phyloP scores from a whole-genome alignment of 2,113 vertebrate genomes.

The Misgurnus anguillicaudatus region DNA sequence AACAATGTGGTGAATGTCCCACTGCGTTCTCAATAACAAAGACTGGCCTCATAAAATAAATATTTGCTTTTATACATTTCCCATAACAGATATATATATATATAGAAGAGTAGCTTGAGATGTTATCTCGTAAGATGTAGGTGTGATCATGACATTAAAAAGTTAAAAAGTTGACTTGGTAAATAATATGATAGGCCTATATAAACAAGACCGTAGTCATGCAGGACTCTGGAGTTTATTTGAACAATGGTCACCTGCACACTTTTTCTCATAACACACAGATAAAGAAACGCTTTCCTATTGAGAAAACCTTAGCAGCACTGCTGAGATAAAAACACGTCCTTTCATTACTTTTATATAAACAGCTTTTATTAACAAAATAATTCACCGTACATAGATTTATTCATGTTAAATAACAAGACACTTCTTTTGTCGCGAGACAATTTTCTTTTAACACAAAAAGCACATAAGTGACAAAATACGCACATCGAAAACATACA shows the following conservation, averaged over 20 bases:
- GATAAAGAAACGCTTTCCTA: background rate
- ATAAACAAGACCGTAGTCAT: background rate
- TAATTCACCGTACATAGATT: constrained; percentile 71
- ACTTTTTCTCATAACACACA: constrained; percentile 15
- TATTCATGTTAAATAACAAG: constrained; percentile 69
- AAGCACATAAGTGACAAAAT: constrained; percentile 61
- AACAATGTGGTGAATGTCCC: no score
- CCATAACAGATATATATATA: no score
- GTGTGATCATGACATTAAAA: no score
- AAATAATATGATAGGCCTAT: background rate
- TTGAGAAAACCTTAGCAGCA: background rate
- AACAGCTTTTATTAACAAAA: constrained; percentile 77
- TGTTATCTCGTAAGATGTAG: no score
- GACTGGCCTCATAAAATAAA: no score
- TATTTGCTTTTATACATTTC: no score
- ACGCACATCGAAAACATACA: constrained; percentile 57
- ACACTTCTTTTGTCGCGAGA: constrained; percentile 53
- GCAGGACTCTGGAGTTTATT: background rate
- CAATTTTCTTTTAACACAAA: constrained; percentile 40
- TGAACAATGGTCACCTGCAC: background rate
- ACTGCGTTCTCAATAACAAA: no score
- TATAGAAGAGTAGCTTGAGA: no score
- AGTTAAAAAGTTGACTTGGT: background rate
- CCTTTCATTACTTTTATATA: constrained; percentile 65
- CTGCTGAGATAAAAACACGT: background rate